Base-by-base conservation (phyloP, 2,797 vertebrate genomes). In the Hapalemur alaotrensis region DNA sequence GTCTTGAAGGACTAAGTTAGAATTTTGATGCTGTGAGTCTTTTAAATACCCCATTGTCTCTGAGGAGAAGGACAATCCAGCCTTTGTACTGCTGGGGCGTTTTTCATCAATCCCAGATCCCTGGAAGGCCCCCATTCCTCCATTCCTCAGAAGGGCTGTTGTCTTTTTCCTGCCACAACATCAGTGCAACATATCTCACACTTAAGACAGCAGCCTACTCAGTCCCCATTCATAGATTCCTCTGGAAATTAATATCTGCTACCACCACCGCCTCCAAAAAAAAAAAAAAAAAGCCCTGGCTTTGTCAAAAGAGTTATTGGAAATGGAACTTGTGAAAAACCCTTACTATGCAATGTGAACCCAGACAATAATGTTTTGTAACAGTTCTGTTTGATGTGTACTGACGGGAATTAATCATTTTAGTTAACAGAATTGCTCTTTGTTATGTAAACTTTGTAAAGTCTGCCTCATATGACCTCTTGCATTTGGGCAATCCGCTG, bases 391-490 rank as follows among this genome's bases (percentile, higher is more conserved):
- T 99, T 99, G 99, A 99, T 99, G 99, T 98, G 98, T 98, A 97
- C 95, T 98, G 98, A 98, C 73, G 91, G 98, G 98, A 99, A 99
- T 99, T 98, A 99, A 99, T 99, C 98, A 98, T 98, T 99, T 99
- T 98, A 96, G 97, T 98, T 98, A 97, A 98, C 97, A 98, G 98
- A 99, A 99, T 98, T 98, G 98, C 96, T 98, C 98, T 99, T 99
- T 99, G 98, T 99, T 98, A 98, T 98, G 98, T 98, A 99, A 99
- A 99, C 98, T 99, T 99, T 99, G 98, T 99, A 99, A 99, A 98
- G 98, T 98, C 98, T 96, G 96, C 98, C 98, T 98, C 98, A 97
- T 98, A 91, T 98, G 98, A 99, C 99, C 98, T 98, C 98, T 98
- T 97, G 98, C 98, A 96, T 97, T 98, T 98, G 91, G 98, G 96